Conservation (phyloP, 1,140 invertebrate species). For the Papilio polytes region DNA sequence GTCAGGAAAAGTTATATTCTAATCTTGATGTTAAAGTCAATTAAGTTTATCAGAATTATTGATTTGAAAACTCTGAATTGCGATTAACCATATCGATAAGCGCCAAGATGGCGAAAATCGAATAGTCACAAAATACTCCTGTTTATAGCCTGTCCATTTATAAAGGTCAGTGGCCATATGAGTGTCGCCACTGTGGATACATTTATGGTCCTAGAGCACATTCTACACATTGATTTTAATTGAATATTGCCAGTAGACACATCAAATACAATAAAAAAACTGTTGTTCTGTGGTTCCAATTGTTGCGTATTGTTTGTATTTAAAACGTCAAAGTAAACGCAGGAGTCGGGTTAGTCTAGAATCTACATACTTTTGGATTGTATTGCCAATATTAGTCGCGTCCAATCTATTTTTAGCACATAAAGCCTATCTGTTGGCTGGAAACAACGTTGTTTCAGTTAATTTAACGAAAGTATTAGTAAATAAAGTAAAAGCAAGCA, state of each 20-base stretch:
- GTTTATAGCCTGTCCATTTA: neutral
- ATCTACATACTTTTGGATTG: neutral
- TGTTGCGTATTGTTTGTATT: neutral
- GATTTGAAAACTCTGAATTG: too few species aligned
- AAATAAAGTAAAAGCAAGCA: too few species aligned
- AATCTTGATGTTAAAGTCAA: too few species aligned
- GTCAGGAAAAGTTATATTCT: too few species aligned
- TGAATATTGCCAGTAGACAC: neutral
- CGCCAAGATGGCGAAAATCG: too few species aligned
- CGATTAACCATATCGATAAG: too few species aligned
- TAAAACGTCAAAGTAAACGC: neutral
- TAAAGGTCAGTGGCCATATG: neutral
- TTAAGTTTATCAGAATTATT: too few species aligned
- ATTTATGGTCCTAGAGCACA: neutral
- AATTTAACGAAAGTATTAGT: too few species aligned
- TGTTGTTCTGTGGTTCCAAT: neutral
- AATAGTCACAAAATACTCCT: neutral
- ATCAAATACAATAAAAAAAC: neutral
- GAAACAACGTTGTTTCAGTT: too few species aligned
- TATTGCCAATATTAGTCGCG: neutral
- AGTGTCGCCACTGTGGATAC: neutral
- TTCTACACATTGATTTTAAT: neutral
- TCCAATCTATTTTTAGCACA: neutral
- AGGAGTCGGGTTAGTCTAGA: neutral
- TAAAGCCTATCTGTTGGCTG: neutral